These are phyloP conservation scores for Menura novaehollandiae DNA, from an alignment of 2,113 vertebrate species.

Conservation along the genomic window DNA sequence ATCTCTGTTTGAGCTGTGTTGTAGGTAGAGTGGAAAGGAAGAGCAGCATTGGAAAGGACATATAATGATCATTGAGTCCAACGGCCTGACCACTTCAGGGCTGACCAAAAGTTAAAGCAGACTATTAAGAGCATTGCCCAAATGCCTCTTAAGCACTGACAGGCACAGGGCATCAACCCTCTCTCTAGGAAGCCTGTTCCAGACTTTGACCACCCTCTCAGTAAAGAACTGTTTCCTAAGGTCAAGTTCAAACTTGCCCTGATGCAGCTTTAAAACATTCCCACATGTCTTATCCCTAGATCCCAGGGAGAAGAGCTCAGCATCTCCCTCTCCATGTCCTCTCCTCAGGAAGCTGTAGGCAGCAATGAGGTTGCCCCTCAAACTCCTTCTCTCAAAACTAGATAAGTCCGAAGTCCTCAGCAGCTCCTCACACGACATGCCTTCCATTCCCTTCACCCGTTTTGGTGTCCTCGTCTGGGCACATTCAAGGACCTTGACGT, in stretches of 20 bases:
- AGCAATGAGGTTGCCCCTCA: background rate
- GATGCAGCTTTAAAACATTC: background rate
- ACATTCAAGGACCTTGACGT: background rate
- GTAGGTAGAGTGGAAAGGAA: background rate
- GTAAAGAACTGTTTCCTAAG: background rate
- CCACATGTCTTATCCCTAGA: background rate
- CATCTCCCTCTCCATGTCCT: background rate
- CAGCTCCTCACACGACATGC: background rate
- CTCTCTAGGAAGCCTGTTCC: background rate
- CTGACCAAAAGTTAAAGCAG: background rate
- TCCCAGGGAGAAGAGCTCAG: background rate
- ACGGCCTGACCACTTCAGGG: background rate
- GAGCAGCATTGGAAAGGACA: background rate
- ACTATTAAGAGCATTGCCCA: background rate
- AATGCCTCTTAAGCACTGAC: background rate
- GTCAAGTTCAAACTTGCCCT: background rate
- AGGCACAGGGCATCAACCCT: background rate
- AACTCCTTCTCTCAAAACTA: background rate
- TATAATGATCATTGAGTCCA: background rate
- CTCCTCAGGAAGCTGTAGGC: background rate
- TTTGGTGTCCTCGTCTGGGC: background rate
- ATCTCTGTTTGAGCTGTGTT: background rate
- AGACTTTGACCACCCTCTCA: background rate
- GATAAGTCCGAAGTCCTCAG: background rate
- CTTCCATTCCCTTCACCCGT: background rate